Conservation (phyloP, 2,113 vertebrate genomes). For the Erythrolamprus reginae region DNA sequence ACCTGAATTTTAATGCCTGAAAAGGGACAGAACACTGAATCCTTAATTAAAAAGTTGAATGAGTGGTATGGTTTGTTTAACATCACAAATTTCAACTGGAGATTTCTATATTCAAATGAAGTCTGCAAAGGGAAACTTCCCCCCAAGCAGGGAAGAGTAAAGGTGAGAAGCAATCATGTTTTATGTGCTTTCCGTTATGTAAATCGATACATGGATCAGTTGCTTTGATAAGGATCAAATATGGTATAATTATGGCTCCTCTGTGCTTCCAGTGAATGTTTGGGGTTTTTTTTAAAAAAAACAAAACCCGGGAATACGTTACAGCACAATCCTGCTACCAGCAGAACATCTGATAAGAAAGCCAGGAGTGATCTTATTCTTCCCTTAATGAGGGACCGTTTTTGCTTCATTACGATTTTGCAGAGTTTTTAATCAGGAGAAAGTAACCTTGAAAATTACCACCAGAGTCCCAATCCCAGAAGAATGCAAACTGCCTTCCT, state of each 20-base stretch:
- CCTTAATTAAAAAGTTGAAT: constrained; percentile 86
- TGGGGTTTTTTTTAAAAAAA: constrained; percentile 27
- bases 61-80: constrained; percentile 84
- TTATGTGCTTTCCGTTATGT: constrained; percentile 71
- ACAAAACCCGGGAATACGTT: constrained; percentile 52
- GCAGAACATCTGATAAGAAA: constrained; percentile 51
- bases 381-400: constrained; percentile 63
- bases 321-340: constrained; percentile 29
- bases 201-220: constrained; percentile 72
- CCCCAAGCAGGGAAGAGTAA: constrained; percentile 62
- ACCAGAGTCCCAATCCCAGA: constrained; percentile 61
- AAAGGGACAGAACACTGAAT: constrained; percentile 81
- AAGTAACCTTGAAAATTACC: constrained; percentile 74
- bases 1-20: constrained; percentile 85
- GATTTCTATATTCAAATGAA: constrained; percentile 75
- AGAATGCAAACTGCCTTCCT: constrained; percentile 58
- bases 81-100: constrained; percentile 74
- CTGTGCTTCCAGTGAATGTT: constrained; percentile 65
- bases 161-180: constrained; percentile 71
- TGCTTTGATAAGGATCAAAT: constrained; percentile 78
- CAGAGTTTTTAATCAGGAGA: constrained; percentile 71
- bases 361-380: constrained; percentile 60
- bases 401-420: constrained; percentile 71
- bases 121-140: constrained; percentile 67
- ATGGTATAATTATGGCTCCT: constrained; percentile 64